Evolutionary conservation across 2,113 vertebrate genomes (phyloP), one percentile per base, ranked within the genome.

Genomic region (Perognathus longimembris): DNA sequence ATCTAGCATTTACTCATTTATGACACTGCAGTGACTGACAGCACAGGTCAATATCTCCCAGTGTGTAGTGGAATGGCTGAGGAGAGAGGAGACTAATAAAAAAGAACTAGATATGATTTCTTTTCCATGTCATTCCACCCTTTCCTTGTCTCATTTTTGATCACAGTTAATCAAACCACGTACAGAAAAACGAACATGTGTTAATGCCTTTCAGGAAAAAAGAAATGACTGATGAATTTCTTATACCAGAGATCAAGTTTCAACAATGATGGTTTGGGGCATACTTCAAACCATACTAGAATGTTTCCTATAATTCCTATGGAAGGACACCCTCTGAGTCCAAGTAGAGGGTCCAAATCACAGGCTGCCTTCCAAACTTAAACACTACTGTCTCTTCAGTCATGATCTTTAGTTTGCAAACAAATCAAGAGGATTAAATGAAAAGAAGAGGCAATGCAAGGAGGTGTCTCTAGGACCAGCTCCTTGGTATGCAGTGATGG

Each of bases 1-100:
- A n/a, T n/a, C n/a, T n/a, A n/a, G n/a, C n/a, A 40, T 90, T 87
- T 64, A 59, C 88, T 86, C 80, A 73, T 81, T 84, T 93, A 61
- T 20, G 28, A 50, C 20, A 82, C 5, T 32, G 5, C 4, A 45
- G 45, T 45, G 45, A 45, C 45, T 45, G 11, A 45, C 45, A 45
- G 45, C n/a, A n/a, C n/a, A n/a, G n/a, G n/a, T n/a, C n/a, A 45
- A 7, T 45, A 11, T 45, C 45, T 45, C 45, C 45, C 45, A 45
- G 45, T 45, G 45, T 36, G 6, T 59, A 64, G n/a, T 79, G 21
- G 32, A 64, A 17, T 34, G 22, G 74, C 38, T 83, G 64, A 40
- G 75, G 17, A 83, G 71, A 86, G 38, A 83, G 7, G 12, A 32
- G 21, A 15, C 11, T 3, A 74, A 21, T 45, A 6, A 59, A 34